phyloP scores from a whole-genome alignment of 2,888 invertebrate species.

The Cordilura impudica region DNA sequence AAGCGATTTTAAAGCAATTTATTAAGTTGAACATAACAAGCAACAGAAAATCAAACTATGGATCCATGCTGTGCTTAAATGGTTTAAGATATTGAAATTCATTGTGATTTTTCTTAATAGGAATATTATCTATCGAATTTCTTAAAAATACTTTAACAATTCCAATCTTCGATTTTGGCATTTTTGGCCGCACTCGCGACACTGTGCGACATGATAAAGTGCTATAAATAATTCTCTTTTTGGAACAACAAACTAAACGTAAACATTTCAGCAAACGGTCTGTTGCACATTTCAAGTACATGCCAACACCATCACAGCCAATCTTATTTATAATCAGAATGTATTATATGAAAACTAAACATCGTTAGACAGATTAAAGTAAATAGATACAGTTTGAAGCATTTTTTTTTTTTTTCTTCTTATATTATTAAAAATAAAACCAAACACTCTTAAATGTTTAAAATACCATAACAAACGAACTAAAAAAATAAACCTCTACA shows the following conservation, averaged over 20 bases:
- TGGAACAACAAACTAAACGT: slow-evolving; percentile 43
- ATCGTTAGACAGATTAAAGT: slow-evolving; percentile 10
- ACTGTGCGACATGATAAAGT: slow-evolving; percentile 50
- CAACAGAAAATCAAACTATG: too few species aligned
- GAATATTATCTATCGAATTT: too few species aligned
- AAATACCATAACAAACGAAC: slow-evolving; percentile 50
- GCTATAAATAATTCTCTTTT: slow-evolving; percentile 54
- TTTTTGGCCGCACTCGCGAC: too few species aligned
- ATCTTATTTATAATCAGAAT: neutral
- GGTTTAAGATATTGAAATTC: too few species aligned
- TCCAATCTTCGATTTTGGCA: too few species aligned
- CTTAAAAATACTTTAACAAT: too few species aligned
- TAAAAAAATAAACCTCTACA: slow-evolving; percentile 22
- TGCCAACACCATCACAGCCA: slow-evolving; percentile 37
- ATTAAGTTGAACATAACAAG: too few species aligned
- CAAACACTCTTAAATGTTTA: slow-evolving; percentile 39
- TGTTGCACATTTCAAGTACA: slow-evolving; percentile 58
- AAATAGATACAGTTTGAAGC: slow-evolving; percentile 48
- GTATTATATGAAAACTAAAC: neutral
- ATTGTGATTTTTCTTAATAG: too few species aligned
- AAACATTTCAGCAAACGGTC: slow-evolving; percentile 47
- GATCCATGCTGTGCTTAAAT: too few species aligned
- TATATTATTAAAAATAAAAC: slow-evolving; percentile 1
- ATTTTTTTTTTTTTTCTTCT: neutral
- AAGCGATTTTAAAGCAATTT: too few species aligned